Conservation (phyloP, 1,140 invertebrate species). For the Solenopsis fugax region DNA sequence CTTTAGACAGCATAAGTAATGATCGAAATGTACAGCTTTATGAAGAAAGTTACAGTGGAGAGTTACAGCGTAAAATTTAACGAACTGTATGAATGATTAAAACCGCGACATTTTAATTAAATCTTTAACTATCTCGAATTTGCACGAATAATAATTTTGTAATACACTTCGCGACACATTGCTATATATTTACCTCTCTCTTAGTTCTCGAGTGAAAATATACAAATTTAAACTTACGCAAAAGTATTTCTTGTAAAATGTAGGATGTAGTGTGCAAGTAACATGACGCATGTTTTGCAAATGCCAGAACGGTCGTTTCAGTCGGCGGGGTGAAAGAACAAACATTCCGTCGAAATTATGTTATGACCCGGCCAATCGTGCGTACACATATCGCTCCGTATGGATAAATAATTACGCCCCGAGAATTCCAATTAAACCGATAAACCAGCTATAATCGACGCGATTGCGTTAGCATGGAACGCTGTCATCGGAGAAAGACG, state of each 20-base stretch:
- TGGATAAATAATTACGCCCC: conserved; percentile 36
- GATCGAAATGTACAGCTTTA: neutral
- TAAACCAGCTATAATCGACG: conserved; percentile 5
- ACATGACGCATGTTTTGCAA: neutral
- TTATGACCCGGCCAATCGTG: neutral
- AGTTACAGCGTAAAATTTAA: neutral
- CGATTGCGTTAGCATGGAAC: conserved; percentile 17
- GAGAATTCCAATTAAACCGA: conserved; percentile 45
- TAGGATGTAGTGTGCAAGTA: neutral
- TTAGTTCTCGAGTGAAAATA: neutral
- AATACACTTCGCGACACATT: neutral
- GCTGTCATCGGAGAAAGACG: conserved; percentile 42
- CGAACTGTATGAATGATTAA: neutral
- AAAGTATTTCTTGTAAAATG: conserved; percentile 9
- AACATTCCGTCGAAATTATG: conserved; percentile 25
- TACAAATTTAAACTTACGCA: neutral
- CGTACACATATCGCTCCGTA: neutral
- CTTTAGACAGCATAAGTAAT: neutral
- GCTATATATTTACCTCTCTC: neutral
- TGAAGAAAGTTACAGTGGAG: neutral
- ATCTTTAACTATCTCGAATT: neutral
- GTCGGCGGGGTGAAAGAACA: neutral
- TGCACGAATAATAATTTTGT: neutral
- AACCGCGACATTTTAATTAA: neutral
- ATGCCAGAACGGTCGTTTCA: conserved; percentile 1